phyloP scores from a whole-genome alignment of 2,888 invertebrate genomes.

The Napeogenes inachia region DNA sequence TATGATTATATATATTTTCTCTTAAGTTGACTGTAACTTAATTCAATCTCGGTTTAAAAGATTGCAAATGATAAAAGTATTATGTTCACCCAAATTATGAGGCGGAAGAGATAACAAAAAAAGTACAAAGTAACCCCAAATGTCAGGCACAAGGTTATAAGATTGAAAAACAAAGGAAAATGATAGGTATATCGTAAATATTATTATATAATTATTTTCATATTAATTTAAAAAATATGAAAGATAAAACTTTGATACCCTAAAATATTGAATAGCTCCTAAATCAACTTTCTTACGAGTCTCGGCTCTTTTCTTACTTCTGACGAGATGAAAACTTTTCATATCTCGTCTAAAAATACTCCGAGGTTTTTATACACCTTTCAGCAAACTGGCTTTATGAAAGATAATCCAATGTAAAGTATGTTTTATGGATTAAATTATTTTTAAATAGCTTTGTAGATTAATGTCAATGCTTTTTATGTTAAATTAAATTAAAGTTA shows the following conservation, averaged over 20 bases:
- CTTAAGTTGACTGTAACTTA: too few relatives aligned
- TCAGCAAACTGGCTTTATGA: constrained; percentile 19
- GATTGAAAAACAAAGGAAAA: too few relatives aligned
- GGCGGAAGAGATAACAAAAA: too few relatives aligned
- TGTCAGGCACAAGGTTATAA: too few relatives aligned
- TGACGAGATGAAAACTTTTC: constrained; percentile 33
- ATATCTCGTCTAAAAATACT: constrained; percentile 31
- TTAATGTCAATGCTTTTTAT: too few relatives aligned
- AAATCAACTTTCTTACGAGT: constrained; percentile 25
- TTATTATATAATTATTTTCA: too few relatives aligned
- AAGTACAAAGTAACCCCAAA: too few relatives aligned
- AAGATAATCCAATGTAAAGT: constrained; percentile 25
- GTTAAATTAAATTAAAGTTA: too few relatives aligned
- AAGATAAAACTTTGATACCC: constrained; percentile 14
- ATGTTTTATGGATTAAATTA: constrained; percentile 4
- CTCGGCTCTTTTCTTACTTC: constrained; percentile 27
- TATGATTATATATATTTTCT: too few relatives aligned
- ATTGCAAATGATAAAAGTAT: not conserved
- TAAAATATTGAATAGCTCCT: constrained; percentile 26
- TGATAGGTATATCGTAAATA: too few relatives aligned
- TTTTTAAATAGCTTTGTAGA: not conserved
- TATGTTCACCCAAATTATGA: too few relatives aligned
- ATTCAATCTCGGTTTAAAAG: too few relatives aligned
- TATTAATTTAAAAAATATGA: constrained; percentile 5
- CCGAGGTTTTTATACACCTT: constrained; percentile 27